Conservation (phyloP, 2,888 invertebrate species). For the Apodemia zela region DNA sequence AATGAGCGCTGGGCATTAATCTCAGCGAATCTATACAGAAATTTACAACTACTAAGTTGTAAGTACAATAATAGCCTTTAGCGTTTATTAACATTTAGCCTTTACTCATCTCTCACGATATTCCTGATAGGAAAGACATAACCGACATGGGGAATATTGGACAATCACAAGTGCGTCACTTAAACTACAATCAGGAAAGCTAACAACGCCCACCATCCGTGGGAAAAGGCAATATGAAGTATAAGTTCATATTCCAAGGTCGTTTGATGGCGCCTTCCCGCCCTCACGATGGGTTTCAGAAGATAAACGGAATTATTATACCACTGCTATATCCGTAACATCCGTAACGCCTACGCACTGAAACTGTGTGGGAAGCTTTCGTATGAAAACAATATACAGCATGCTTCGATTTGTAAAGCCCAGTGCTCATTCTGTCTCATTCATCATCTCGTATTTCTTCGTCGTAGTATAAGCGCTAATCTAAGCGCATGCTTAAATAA, state of each 20-base stretch:
- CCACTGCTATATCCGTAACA: slow-evolving; percentile 23
- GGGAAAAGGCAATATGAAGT: background rate
- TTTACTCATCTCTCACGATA: too few relatives aligned
- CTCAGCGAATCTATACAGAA: too few relatives aligned
- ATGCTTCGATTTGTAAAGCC: background rate
- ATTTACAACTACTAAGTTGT: too few relatives aligned
- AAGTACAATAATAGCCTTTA: too few relatives aligned
- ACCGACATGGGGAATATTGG: background rate
- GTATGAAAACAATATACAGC: slow-evolving; percentile 14
- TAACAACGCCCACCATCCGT: background rate
- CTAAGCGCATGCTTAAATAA: too few relatives aligned
- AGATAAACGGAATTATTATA: slow-evolving; percentile 24
- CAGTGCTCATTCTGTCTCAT: too few relatives aligned
- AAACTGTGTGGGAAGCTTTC: slow-evolving; percentile 18
- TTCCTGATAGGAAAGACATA: too few relatives aligned
- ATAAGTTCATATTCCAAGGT: slow-evolving; percentile 23
- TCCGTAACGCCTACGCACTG: slow-evolving; percentile 31
- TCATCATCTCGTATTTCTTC: too few relatives aligned
- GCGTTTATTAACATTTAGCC: too few relatives aligned
- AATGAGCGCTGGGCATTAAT: too few relatives aligned
- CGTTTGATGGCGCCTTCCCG: slow-evolving; percentile 30
- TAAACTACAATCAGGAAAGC: background rate
- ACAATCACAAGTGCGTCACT: background rate
- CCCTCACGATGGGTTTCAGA: slow-evolving; percentile 30
- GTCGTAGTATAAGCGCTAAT: background rate